Percentiles rank a stretch among this genome's conserved stretches.
phyloP scores from a whole-genome alignment of 2,888 invertebrate genomes.

The Metellina segmentata region DNA sequence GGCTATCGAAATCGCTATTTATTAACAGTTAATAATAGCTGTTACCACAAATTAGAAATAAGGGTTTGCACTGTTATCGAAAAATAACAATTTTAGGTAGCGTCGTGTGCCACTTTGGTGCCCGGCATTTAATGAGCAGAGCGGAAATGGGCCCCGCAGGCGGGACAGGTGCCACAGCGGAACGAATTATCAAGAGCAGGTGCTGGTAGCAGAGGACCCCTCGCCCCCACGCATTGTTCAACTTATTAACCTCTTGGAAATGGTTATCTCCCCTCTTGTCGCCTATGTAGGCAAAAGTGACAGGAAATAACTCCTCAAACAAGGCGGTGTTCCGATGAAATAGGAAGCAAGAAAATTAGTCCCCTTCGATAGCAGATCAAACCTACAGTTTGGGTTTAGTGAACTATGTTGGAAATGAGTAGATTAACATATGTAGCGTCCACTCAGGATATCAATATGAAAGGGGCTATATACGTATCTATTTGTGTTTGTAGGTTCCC shows the following conservation, averaged over 20 bases:
- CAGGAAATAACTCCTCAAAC: constrained; percentile 42
- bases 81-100: not conserved
- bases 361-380: not conserved
- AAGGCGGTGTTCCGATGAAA: constrained; percentile 14
- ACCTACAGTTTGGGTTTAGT: too few relatives aligned
- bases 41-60: too few relatives aligned
- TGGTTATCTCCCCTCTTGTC: constrained; percentile 13
- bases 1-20: too few relatives aligned
- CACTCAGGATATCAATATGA: too few relatives aligned
- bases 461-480: too few relatives aligned
- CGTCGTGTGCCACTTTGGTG: not conserved
- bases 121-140: constrained; percentile 6
- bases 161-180: constrained; percentile 46
- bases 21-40: too few relatives aligned
- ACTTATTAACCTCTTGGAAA: constrained; percentile 52
- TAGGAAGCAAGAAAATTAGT: constrained; percentile 4
- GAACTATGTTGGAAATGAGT: too few relatives aligned
- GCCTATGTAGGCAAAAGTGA: not conserved
- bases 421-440: too few relatives aligned
- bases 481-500: too few relatives aligned
- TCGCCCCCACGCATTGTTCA: constrained; percentile 60
- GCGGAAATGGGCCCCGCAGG: constrained; percentile 51
- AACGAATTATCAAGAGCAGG: constrained; percentile 48
- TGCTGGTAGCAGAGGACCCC: constrained; percentile 30
- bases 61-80: too few relatives aligned